phyloP scores from a whole-genome alignment of 2,113 vertebrate species.

The Mohoua ochrocephala region DNA sequence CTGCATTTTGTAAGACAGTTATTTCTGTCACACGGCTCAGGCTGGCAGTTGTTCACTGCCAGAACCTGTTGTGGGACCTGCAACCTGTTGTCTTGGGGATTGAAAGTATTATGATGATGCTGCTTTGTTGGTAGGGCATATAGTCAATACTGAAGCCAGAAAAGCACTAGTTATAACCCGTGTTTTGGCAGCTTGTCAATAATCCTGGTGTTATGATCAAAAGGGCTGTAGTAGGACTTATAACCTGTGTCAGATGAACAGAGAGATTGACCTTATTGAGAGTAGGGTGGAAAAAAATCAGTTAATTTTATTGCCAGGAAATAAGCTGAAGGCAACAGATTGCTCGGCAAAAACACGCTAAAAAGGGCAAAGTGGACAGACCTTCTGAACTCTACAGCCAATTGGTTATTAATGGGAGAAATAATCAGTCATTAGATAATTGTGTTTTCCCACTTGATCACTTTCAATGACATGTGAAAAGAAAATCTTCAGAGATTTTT shows the following conservation, averaged over 20 bases:
- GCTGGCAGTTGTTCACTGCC: background rate
- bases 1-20: background rate
- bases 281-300: background rate
- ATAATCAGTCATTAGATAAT: background rate
- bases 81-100: background rate
- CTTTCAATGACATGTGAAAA: background rate
- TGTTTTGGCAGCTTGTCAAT: conserved; percentile 40
- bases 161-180: conserved; percentile 15
- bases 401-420: background rate
- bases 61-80: too few relatives aligned
- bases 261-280: background rate
- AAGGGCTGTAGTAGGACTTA: background rate
- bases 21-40: background rate
- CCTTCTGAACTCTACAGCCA: background rate
- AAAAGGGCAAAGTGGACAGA: background rate
- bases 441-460: background rate
- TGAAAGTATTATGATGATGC: conserved; percentile 10
- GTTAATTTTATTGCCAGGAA: background rate
- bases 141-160: conserved; percentile 25
- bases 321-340: background rate
- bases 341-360: background rate
- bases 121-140: conserved; percentile 21
- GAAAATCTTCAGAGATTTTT: background rate
- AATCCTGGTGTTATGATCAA: conserved; percentile 12
- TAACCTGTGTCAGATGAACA: background rate